Base-by-base conservation (phyloP, 1,140 invertebrate genomes). In the Trichomalopsis sarcophagae region DNA sequence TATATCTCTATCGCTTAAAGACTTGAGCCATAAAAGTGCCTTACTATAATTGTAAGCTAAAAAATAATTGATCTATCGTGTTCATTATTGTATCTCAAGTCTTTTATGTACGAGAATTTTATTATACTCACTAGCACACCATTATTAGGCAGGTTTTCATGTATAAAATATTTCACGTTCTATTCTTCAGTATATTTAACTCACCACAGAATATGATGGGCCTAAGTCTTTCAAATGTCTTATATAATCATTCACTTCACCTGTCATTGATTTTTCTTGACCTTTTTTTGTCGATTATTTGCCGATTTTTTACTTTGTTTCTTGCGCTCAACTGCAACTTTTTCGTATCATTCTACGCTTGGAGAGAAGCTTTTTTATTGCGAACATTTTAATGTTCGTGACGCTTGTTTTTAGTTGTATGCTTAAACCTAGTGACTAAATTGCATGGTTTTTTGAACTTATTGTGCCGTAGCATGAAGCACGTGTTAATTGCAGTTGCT, bases 191-290 rank as follows among this genome's bases (percentile, higher is more conserved):
- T 40, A 74, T 33, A 21, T 74, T 74, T 74, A 17, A 74, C 33
- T 71, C 33, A n/a, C 55, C 21, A 27, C 27, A 62, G 55, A 62
- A 62, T 62, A 62, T 62, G 87, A 62, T 62, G 87, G 86, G 84
- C 85, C 84, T 88, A 89, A 84, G 88, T 88, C 85, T 86, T 86
- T 81, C 71, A 78, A 88, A 44, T 87, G 62, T 85, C 30, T 71
- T 71, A 14, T 30, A 68, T 73, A 68, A 80, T 27, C 40, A 50
- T 81, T 71, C 40, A 50, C 47, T 27, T 73, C 40, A 81, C 44
- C 14, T 50, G 14, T 36, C 33, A 17, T 79, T 68, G 3, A 14
- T 71, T 71, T 33, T 71, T 30, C 5, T 81, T 47, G 0, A 44
- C 36, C 23, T 13, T 21, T 76, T 50, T 27, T 7, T 68, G 0